A percentile compares a stretch with the other conserved stretches of the same genome.
phyloP scores from a whole-genome alignment of 2,113 vertebrate genomes.

The Hemicordylus capensis region DNA sequence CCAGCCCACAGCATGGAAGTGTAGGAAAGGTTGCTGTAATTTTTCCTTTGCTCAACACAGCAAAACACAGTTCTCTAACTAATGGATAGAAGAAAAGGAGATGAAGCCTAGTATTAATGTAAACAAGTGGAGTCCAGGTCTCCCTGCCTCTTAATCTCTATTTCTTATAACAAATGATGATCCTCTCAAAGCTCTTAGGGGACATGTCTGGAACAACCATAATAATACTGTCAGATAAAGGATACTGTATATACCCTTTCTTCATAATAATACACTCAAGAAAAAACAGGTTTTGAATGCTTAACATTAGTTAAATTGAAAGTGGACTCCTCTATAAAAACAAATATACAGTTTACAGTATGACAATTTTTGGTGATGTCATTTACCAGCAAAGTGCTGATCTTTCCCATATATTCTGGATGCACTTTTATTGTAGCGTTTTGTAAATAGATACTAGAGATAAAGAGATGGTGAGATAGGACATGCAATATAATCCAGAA shows the following conservation, averaged over 20 bases:
- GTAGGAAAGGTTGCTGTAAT: not conserved
- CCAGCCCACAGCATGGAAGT: not conserved
- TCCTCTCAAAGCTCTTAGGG: not conserved
- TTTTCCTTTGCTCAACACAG: not conserved
- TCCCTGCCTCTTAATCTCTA: not conserved
- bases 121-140: not conserved
- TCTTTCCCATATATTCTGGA: not conserved
- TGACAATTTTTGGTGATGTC: not conserved
- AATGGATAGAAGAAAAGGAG: not conserved
- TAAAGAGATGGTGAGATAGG: not conserved
- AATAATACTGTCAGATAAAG: not conserved
- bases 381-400: not conserved
- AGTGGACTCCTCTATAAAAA: not conserved
- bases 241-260: too few relatives aligned
- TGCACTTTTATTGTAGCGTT: not conserved
- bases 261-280: not conserved
- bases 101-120: not conserved
- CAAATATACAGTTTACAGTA: not conserved
- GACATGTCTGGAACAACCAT: too few relatives aligned
- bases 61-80: not conserved
- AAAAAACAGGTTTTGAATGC: not conserved
- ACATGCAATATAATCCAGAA: not conserved
- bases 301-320: not conserved
- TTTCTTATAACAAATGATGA: not conserved
- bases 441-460: not conserved